Evolutionary conservation across 1,140 invertebrate species (phyloP), one percentile per base, ranked within the genome.

Genomic region (Lucilia cuprina): DNA sequence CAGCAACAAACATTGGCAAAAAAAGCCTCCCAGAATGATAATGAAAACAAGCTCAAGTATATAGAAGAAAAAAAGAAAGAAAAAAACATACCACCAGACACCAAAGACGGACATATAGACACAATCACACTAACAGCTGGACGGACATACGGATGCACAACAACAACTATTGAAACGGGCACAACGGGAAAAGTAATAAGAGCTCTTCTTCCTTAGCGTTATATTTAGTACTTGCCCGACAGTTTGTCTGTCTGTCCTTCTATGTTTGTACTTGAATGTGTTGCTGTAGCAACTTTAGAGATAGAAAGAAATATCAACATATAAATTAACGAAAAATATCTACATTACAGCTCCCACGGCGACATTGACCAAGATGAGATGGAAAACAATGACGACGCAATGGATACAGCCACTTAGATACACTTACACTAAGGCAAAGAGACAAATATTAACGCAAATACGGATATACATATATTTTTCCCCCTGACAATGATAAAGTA

Each of bases 311-410:
- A 21, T 70, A 70, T 70, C 50, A 70, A n/a, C 65, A 21, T 21
- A 10, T 70, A 21, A 70, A 25, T 70, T 21, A 70, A 25, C 19
- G 65, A 25, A 70, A 70, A 70, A 70, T 41, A 19, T 49, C 8
- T 80, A 4, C 77, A 50, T 80, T 80, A 80, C 77, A 80, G 77
- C 77, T 80, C 77, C 77, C 77, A 80, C 77, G 77, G 41, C 41
- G 41, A 80, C 77, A 80, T 80, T 80, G 41, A 25, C 41, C 77
- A 80, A 80, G 9, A 70, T 21, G 19, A 70, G 65, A 21, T 70
- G 65, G 65, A 10, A 21, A 0, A 70, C n/a, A 9, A 21, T 5
- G 19, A 10, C 65, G 5, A 70, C n/a, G 19, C 65, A 70, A 70
- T 25, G 10, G 25, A 70, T 25, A 70, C 21, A 70, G 41, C 41